These are phyloP conservation scores for Eledona agricola DNA, from an alignment of 2,888 invertebrate genomes.

Conservation along the genomic window DNA sequence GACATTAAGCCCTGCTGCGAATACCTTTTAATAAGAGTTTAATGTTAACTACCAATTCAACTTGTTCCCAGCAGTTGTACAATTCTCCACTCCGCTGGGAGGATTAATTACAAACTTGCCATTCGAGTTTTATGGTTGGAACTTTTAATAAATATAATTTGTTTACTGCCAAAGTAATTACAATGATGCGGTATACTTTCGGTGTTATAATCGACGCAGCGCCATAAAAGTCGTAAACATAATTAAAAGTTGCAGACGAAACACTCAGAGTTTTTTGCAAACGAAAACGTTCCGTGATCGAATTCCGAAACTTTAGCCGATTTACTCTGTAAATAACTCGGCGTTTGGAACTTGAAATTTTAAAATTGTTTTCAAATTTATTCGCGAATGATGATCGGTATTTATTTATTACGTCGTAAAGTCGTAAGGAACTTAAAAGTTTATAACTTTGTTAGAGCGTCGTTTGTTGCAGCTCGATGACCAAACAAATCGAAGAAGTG, in stretches of 20 bases:
- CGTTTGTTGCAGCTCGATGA: no score
- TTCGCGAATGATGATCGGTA: conserved; percentile 17
- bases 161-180: no score
- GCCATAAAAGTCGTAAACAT: conserved; percentile 18
- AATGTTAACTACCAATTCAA: conserved; percentile 5
- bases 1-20: no score
- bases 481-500: no score
- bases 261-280: conserved; percentile 21
- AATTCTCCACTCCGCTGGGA: neutral
- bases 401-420: conserved; percentile 6
- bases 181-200: no score
- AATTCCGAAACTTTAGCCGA: no score
- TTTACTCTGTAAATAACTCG: no score
- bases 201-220: no score
- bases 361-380: no score
- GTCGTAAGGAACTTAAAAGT: neutral
- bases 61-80: neutral
- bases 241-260: conserved; percentile 23
- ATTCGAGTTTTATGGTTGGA: neutral
- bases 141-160: conserved; percentile 3
- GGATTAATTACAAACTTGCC: neutral
- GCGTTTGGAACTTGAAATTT: no score
- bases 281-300: no score
- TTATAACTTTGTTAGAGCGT: conserved; percentile 11
- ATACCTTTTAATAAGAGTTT: conserved; percentile 3